These are phyloP conservation scores for Eilema sororculum DNA, from an alignment of 2,888 invertebrate species.

Conservation along the genomic window DNA sequence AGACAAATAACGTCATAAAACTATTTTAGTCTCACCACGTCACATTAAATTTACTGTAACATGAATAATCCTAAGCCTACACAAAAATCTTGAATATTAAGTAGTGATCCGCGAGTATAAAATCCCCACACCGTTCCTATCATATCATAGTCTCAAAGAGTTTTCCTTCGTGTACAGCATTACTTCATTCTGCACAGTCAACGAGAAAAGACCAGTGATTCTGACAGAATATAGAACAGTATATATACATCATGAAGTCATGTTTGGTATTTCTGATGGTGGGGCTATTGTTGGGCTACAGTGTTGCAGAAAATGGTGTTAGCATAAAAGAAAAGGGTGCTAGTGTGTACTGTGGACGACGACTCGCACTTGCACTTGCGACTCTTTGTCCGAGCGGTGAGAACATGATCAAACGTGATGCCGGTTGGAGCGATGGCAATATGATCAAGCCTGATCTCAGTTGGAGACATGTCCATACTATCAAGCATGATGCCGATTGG, in stretches of 20 bases:
- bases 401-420: neutral
- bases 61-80: neutral
- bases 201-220: neutral
- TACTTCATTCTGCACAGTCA: neutral
- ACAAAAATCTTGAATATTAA: constrained; percentile 5
- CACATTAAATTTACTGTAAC: no score
- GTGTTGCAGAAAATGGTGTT: constrained; percentile 3
- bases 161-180: neutral
- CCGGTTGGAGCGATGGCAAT: neutral
- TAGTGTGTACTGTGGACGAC: constrained; percentile 38
- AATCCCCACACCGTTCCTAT: neutral
- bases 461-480: neutral
- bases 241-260: neutral
- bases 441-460: constrained; percentile 21
- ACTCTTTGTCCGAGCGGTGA: constrained; percentile 26
- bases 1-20: neutral
- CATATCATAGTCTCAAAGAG: neutral
- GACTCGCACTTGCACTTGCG: constrained; percentile 24
- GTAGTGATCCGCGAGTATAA: neutral
- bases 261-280: constrained; percentile 9
- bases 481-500: neutral
- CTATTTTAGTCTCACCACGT: neutral
- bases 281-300: constrained; percentile 6
- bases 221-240: neutral
- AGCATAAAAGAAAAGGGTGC: neutral